These are phyloP conservation scores for Poecilia latipinna DNA, from an alignment of 2,113 vertebrate genomes.

Conservation along the genomic window DNA sequence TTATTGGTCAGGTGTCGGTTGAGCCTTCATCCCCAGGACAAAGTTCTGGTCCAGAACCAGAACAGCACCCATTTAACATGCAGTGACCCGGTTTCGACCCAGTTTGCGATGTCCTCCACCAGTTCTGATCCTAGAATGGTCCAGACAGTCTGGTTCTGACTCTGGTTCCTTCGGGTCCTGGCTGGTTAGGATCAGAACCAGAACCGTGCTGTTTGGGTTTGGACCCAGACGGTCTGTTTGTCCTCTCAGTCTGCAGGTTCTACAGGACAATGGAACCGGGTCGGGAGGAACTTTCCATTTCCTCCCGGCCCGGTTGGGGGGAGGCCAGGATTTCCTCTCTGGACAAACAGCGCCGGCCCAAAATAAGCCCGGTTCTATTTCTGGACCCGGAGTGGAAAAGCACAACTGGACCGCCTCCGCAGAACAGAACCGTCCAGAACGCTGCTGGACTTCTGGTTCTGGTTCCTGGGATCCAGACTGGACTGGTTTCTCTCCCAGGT, in stretches of 20 bases:
- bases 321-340: slow-evolving; percentile 66
- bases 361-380: slow-evolving; percentile 59
- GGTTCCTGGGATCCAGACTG: background rate
- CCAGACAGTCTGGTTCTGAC: too few species aligned
- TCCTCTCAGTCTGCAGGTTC: background rate
- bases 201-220: background rate
- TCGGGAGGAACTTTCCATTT: slow-evolving; percentile 68
- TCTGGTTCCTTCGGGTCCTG: too few species aligned
- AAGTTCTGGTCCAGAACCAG: too few species aligned
- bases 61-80: too few species aligned
- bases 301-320: slow-evolving; percentile 14
- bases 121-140: too few species aligned
- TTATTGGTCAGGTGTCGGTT: background rate
- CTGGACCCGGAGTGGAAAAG: slow-evolving; percentile 51
- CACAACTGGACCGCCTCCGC: background rate
- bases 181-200: background rate
- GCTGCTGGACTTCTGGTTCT: background rate
- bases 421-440: background rate
- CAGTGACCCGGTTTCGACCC: too few species aligned
- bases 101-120: too few species aligned
- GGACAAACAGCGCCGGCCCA: slow-evolving; percentile 36
- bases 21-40: too few species aligned
- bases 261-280: slow-evolving; percentile 40
- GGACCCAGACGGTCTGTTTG: background rate
- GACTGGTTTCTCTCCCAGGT: too few species aligned